A percentile compares a stretch with the other conserved stretches of the same genome.
phyloP scores from a whole-genome alignment of 2,797 vertebrate species.

The Masticophis lateralis region DNA sequence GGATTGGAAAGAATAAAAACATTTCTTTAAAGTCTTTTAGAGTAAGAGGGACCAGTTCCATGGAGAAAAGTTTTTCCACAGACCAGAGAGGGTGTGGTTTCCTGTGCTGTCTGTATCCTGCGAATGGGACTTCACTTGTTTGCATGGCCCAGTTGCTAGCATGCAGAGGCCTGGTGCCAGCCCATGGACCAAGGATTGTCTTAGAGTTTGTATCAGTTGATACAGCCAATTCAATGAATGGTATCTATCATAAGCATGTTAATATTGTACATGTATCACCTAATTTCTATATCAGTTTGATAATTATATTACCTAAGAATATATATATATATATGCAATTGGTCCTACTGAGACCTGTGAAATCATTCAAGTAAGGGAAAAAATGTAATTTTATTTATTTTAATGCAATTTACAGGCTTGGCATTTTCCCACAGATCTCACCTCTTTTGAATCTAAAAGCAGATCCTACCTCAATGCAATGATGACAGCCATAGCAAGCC shows the following conservation, averaged over 20 bases:
- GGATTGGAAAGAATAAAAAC: not conserved
- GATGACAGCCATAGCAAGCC: not conserved
- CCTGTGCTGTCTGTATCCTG: no score
- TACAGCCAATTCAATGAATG: not conserved
- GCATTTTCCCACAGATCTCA: not conserved
- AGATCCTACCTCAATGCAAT: not conserved
- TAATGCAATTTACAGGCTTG: not conserved
- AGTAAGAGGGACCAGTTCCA: no score
- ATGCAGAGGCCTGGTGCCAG: no score
- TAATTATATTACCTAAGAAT: not conserved
- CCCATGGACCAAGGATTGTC: no score
- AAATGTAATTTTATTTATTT: not conserved
- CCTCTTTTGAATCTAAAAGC: not conserved
- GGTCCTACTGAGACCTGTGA: not conserved
- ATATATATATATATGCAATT: not conserved
- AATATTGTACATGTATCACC: not conserved
- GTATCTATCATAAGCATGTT: not conserved
- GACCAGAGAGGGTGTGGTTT: no score
- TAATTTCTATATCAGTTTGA: conserved; percentile 9
- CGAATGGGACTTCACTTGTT: no score
- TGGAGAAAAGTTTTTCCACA: no score
- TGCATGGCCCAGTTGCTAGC: no score
- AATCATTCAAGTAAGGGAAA: not conserved
- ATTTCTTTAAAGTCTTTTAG: not conserved
- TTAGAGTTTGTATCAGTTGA: not conserved